Evolutionary conservation across 2,113 vertebrate species (phyloP).

Genomic region (Channa argus): DNA sequence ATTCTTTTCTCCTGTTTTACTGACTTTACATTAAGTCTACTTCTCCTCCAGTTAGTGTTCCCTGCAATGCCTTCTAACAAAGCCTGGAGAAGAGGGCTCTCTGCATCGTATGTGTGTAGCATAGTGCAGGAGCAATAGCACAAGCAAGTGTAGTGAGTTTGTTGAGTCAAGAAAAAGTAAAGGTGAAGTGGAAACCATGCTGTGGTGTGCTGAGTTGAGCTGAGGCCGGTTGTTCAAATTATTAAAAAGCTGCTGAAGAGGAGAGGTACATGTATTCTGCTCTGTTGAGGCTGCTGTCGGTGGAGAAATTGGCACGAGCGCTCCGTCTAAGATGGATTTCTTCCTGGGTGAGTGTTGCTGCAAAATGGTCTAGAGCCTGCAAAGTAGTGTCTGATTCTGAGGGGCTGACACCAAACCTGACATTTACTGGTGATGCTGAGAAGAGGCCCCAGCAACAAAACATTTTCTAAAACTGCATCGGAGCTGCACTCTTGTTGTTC

Average conservation of each 20-base stretch:
- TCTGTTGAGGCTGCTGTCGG: constrained; percentile 42
- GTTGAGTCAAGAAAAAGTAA: constrained; percentile 51
- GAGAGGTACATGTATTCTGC: constrained; percentile 49
- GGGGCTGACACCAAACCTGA: constrained; percentile 52
- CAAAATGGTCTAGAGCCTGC: constrained; percentile 51
- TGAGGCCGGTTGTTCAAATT: constrained; percentile 53
- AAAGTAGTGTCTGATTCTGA: constrained; percentile 43
- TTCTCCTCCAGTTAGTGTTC: constrained; percentile 10
- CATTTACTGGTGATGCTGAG: constrained; percentile 31
- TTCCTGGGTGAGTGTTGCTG: constrained; percentile 43
- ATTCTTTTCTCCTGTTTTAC: constrained; percentile 8
- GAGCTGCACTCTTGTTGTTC: constrained; percentile 22
- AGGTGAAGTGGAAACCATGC: constrained; percentile 42
- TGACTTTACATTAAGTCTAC: neutral
- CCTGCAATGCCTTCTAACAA: constrained; percentile 38
- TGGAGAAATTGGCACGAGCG: constrained; percentile 47
- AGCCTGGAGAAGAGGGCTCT: constrained; percentile 29
- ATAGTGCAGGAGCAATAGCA: constrained; percentile 33
- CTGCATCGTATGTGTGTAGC: constrained; percentile 44
- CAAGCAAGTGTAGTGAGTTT: constrained; percentile 54
- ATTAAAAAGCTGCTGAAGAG: constrained; percentile 66
- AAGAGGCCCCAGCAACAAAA: neutral
- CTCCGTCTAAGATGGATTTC: constrained; percentile 59
- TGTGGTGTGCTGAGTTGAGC: constrained; percentile 42
- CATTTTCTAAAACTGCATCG: neutral